Evolutionary conservation across 2,888 invertebrate species (phyloP).

Genomic region (Ormyrus rosae): DNA sequence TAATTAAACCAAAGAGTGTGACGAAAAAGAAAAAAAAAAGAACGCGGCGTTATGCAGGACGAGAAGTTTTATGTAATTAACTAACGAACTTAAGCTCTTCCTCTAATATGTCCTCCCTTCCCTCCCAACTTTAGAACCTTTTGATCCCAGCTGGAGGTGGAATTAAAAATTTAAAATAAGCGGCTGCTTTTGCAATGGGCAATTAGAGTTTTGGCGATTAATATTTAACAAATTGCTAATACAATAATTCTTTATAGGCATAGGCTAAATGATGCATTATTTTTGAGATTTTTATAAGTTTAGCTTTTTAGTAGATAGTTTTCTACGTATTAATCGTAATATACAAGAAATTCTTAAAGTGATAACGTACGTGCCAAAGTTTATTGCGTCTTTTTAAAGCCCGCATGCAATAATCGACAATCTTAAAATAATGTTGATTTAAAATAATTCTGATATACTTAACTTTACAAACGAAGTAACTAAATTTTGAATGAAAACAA

Average conservation of each 20-base stretch:
- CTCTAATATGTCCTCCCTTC: not conserved
- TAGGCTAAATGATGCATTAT: not conserved
- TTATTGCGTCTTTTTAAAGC: not conserved
- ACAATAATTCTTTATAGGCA: not conserved
- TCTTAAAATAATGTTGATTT: no score
- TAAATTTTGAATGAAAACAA: no score
- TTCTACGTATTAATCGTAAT: not conserved
- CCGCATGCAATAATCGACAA: no score
- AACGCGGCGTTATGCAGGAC: constrained; percentile 57
- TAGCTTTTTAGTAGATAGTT: no score
- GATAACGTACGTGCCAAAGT: constrained; percentile 49
- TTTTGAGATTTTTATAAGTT: not conserved
- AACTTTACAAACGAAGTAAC: no score
- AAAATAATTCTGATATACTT: no score
- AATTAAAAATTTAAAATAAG: no score
- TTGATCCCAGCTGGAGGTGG: no score
- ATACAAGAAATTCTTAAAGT: constrained; percentile 24
- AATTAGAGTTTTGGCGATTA: not conserved
- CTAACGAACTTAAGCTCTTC: constrained; percentile 33
- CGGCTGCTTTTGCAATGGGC: not conserved
- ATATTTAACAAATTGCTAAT: not conserved
- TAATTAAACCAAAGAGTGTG: constrained; percentile 68
- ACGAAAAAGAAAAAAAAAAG: not conserved
- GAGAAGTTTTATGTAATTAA: constrained; percentile 33
- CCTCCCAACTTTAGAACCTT: not conserved